These are phyloP conservation scores for Acheta domesticus DNA, from an alignment of 2,888 invertebrate genomes.

Conservation along the genomic window DNA sequence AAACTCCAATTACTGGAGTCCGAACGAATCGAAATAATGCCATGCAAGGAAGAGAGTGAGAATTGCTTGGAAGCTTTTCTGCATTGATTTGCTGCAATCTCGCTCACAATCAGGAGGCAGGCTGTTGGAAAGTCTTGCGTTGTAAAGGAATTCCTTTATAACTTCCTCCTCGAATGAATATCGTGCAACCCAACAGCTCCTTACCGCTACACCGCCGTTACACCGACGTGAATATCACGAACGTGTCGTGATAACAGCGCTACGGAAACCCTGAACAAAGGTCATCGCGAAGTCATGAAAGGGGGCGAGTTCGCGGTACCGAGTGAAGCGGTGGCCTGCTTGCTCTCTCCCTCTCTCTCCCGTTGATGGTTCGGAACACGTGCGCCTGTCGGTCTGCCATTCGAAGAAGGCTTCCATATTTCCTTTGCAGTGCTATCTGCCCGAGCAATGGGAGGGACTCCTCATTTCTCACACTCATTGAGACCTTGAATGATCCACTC, in stretches of 20 bases:
- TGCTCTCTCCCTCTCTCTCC: not conserved
- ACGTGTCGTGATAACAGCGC: not conserved
- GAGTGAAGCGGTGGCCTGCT: not conserved
- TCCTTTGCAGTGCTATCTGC: too few species aligned
- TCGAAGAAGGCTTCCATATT: too few species aligned
- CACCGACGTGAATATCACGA: not conserved
- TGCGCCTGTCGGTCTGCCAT: too few species aligned
- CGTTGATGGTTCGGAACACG: too few species aligned
- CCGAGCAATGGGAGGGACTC: too few species aligned
- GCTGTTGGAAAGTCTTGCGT: conserved; percentile 7
- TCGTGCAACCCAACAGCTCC: conserved; percentile 9
- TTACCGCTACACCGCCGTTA: conserved; percentile 9
- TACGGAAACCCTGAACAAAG: conserved; percentile 9
- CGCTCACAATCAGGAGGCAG: not conserved
- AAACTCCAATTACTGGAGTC: too few species aligned
- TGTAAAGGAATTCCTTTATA: conserved; percentile 18
- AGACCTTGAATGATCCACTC: too few species aligned
- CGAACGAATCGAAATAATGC: not conserved
- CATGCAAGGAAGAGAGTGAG: conserved; percentile 7
- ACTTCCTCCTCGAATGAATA: conserved; percentile 10
- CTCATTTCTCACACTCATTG: too few species aligned
- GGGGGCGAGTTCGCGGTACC: not conserved
- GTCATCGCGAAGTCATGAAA: not conserved
- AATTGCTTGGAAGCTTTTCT: not conserved
- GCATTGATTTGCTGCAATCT: not conserved